These are phyloP conservation scores for Plumapathes pennacea DNA, from an alignment of 92 coral and sea anemone species.

Conservation along the genomic window DNA sequence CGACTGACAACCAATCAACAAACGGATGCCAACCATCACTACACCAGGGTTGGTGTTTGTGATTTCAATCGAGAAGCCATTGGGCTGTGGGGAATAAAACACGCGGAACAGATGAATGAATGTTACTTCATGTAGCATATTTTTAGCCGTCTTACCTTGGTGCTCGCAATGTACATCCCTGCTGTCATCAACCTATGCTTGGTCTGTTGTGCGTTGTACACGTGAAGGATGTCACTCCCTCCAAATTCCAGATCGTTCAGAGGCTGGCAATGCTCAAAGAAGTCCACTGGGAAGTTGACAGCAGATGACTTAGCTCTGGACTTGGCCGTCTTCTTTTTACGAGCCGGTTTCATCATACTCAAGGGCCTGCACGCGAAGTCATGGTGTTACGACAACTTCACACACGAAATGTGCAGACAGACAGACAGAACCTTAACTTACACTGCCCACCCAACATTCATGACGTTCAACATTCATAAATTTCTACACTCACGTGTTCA, in stretches of 20 bases:
- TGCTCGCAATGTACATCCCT: slow-evolving; percentile 98
- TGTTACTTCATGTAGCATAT: too few relatives aligned
- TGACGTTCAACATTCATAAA: background rate
- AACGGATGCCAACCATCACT: slow-evolving; percentile 90
- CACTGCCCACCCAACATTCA: too few relatives aligned
- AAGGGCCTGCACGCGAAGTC: slow-evolving; percentile 74
- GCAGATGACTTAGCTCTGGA: slow-evolving; percentile 77
- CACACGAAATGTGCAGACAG: too few relatives aligned
- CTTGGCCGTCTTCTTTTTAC: slow-evolving; percentile 79
- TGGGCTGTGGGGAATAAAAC: slow-evolving; percentile 60
- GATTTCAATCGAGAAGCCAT: slow-evolving; percentile 88
- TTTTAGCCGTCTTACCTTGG: slow-evolving; percentile 74
- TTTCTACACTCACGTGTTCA: background rate
- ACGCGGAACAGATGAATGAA: background rate
- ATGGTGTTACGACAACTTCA: too few relatives aligned
- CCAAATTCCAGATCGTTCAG: slow-evolving; percentile 93
- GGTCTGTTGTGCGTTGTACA: slow-evolving; percentile 94
- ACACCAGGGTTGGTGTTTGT: slow-evolving; percentile 90
- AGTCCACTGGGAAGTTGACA: slow-evolving; percentile 87
- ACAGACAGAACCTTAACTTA: too few relatives aligned
- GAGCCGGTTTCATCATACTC: slow-evolving; percentile 77
- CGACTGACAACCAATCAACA: slow-evolving; percentile 91
- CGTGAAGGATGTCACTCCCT: slow-evolving; percentile 89
- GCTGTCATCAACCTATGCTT: slow-evolving; percentile 95
- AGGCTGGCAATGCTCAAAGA: slow-evolving; percentile 97